phyloP scores from a whole-genome alignment of 1,140 invertebrate genomes.

The Cydia fagiglandana region DNA sequence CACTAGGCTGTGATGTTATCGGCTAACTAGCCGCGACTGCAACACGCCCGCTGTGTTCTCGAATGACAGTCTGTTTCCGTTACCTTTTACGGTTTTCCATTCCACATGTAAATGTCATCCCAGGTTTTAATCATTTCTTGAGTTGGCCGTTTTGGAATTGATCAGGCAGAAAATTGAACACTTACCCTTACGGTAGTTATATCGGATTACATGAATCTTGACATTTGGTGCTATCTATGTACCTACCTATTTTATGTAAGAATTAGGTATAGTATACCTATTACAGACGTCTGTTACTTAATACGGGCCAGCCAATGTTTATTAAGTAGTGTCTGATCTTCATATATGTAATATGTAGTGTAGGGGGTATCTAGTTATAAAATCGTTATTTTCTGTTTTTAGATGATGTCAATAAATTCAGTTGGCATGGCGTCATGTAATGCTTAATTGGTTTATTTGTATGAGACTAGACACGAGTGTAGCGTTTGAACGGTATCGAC shows the following conservation, averaged over 20 bases:
- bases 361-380: too few relatives aligned
- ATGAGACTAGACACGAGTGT: neutral
- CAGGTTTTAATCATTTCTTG: constrained; percentile 30
- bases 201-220: constrained; percentile 45
- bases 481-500: constrained; percentile 10
- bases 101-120: constrained; percentile 29
- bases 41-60: constrained; percentile 52
- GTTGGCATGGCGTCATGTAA: neutral
- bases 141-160: neutral
- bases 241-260: neutral
- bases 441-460: neutral
- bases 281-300: too few relatives aligned
- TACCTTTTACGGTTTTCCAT: constrained; percentile 40
- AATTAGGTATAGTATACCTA: neutral
- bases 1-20: constrained; percentile 62
- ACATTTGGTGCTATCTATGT: neutral
- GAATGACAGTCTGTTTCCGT: constrained; percentile 52
- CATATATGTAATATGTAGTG: too few relatives aligned
- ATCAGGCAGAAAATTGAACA: neutral
- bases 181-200: constrained; percentile 32
- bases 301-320: too few relatives aligned
- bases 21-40: constrained; percentile 59
- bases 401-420: constrained; percentile 32
- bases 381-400: constrained; percentile 41
- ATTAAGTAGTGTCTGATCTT: too few relatives aligned